Base-by-base conservation (phyloP, 2,888 invertebrate species). In the Lasioglossum marginatum region DNA sequence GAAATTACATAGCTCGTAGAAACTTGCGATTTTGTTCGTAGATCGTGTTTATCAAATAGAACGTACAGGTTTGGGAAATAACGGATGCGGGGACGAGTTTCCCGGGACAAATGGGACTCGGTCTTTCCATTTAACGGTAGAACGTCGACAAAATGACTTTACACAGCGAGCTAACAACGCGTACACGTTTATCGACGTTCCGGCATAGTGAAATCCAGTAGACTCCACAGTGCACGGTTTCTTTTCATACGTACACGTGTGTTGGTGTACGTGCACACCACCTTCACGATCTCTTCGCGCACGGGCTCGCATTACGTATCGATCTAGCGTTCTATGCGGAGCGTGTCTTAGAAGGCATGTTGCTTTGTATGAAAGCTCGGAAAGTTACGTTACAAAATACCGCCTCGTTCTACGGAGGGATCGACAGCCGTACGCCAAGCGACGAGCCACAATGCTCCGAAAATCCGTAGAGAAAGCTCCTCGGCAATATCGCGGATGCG, bases 341-440 rank as follows among this genome's bases (percentile, higher is more conserved):
- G 68, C 31, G 71, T 72, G 57, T 71, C 77, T 77, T 72, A 45
- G 34, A 43, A 48, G 45, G 43, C 43, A 34, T 73, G 78, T 48
- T 63, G 63, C 40, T 81, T 82, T 79, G 82, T 72, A 79, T 66
- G 79, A 82, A 82, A 82, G 66, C 73, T 73, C 66, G 43, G 48
- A 77, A 82, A 79, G 76, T 81, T 81, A 45, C 31, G 76, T 19
- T 34, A 34, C 79, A n/a, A 52, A 71, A 66, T 68, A 57, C 19
- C 12, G 31, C 60, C 12, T 34, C 73, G n/a, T 68, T 68, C 37
- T n/a, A 34, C 34, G 31, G 34, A 27, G 3, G 66, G 19, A 66
- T 66, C 66, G 66, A 66, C 66, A 19, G 66, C 34, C 66, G 19
- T 60, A n/a, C 14, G 27, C 27, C 12, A 4, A 14, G 60, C 27